Conservation (phyloP, 37 sponge, comb jelly and placozoan species). For the Halisarca cf. caerulea region DNA sequence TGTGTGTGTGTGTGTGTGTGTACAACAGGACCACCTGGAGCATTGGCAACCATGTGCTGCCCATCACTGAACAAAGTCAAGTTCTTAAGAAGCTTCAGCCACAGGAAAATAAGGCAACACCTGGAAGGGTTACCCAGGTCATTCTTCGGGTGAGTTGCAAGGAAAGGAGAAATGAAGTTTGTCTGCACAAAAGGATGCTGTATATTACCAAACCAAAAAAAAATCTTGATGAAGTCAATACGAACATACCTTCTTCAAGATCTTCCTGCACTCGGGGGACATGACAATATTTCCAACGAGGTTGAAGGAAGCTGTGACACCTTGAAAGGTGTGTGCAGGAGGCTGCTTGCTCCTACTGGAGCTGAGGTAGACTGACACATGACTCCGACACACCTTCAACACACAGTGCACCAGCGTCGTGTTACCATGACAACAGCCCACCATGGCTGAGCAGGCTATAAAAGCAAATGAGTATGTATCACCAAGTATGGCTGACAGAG, state of each 20-base stretch:
- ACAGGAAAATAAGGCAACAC: conserved; percentile 27
- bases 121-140: conserved; percentile 17
- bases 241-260: conserved; percentile 68
- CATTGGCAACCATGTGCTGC: conserved; percentile 49
- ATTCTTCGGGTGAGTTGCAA: conserved; percentile 31
- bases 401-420: conserved; percentile 45
- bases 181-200: conserved; percentile 8
- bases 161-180: conserved; percentile 32
- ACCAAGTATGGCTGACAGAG: no score
- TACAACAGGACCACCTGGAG: conserved; percentile 43
- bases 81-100: conserved; percentile 65
- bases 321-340: not conserved
- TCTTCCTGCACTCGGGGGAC: conserved; percentile 62
- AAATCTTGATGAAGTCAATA: not conserved
- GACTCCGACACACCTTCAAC: conserved; percentile 31
- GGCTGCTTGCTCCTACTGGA: conserved; percentile 35
- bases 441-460: not conserved
- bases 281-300: conserved; percentile 61
- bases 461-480: not conserved
- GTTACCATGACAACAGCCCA: conserved; percentile 10
- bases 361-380: conserved; percentile 31
- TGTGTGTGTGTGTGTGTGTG: no score
- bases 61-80: conserved; percentile 75
- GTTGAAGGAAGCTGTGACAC: conserved; percentile 50
- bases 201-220: not conserved